These are phyloP conservation scores for Drosophila pruinosa DNA, from an alignment of 1,140 invertebrate species.

Conservation along the genomic window DNA sequence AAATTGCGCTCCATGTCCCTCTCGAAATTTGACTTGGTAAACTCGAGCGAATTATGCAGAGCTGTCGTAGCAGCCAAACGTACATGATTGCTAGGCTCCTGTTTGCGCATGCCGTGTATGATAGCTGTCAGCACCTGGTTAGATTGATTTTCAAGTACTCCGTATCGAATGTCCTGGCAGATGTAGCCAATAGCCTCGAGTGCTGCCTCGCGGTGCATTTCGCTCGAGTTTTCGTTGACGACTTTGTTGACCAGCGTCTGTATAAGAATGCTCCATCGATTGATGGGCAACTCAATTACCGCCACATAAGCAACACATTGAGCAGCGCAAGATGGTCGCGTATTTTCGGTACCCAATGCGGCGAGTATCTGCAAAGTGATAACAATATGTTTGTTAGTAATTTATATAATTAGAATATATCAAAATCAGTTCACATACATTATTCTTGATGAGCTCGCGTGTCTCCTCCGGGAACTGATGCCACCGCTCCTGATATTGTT, in stretches of 20 bases:
- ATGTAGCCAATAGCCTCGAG: conserved; percentile 98
- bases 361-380: conserved; percentile 88
- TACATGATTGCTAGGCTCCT: conserved; percentile 92
- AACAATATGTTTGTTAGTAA: not conserved
- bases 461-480: conserved; percentile 93
- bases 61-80: conserved; percentile 97
- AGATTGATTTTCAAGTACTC: conserved; percentile 94
- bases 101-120: conserved; percentile 97
- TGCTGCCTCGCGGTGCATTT: conserved; percentile 97
- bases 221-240: conserved; percentile 92
- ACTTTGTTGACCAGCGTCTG: conserved; percentile 94
- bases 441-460: conserved; percentile 95
- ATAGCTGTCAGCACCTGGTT: conserved; percentile 99
- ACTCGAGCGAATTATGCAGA: conserved; percentile 98
- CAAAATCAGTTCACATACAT: conserved; percentile 88
- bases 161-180: conserved; percentile 93
- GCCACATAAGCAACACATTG: conserved; percentile 99
- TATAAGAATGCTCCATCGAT: conserved; percentile 94
- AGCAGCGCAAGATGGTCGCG: conserved; percentile 96
- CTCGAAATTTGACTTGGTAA: conserved; percentile 99
- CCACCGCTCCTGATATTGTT: conserved; percentile 96
- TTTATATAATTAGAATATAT: not conserved
- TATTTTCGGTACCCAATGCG: conserved; percentile 97
- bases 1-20: conserved; percentile 98
- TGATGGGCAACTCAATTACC: conserved; percentile 95